phyloP scores from a whole-genome alignment of 2,888 invertebrate genomes.

The Drosophila aldrichi region DNA sequence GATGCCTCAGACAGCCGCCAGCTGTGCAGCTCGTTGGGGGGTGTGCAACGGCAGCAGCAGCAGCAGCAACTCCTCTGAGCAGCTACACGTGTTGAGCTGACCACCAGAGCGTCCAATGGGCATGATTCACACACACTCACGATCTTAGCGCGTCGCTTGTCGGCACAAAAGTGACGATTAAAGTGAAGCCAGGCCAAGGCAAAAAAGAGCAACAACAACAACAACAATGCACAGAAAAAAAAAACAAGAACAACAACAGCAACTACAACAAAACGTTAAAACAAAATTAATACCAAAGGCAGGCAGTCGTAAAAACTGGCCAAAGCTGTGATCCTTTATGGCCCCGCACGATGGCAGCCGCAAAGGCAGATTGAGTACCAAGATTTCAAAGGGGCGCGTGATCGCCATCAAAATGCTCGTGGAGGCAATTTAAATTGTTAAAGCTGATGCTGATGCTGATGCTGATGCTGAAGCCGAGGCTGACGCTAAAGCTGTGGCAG shows the following conservation, averaged over 20 bases:
- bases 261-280: slow-evolving; percentile 44
- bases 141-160: slow-evolving; percentile 51
- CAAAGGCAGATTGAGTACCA: slow-evolving; percentile 61
- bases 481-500: not conserved
- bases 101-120: slow-evolving; percentile 41
- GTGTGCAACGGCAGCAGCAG: slow-evolving; percentile 31
- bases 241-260: slow-evolving; percentile 14
- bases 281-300: slow-evolving; percentile 69
- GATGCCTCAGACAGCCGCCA: slow-evolving; percentile 47
- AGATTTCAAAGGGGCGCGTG: slow-evolving; percentile 78
- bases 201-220: slow-evolving; percentile 12
- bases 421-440: slow-evolving; percentile 82
- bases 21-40: slow-evolving; percentile 74
- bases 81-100: slow-evolving; percentile 71
- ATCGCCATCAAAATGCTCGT: slow-evolving; percentile 82
- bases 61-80: slow-evolving; percentile 4
- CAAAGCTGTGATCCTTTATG: slow-evolving; percentile 71
- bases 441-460: slow-evolving; percentile 33
- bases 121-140: slow-evolving; percentile 44
- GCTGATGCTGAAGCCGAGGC: slow-evolving; percentile 15
- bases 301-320: slow-evolving; percentile 60
- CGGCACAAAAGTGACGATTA: slow-evolving; percentile 80
- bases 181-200: slow-evolving; percentile 49
- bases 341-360: slow-evolving; percentile 54
- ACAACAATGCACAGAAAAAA: not conserved